phyloP scores from a whole-genome alignment of 2,113 vertebrate genomes.

The Chamaetylas fuelleborni region DNA sequence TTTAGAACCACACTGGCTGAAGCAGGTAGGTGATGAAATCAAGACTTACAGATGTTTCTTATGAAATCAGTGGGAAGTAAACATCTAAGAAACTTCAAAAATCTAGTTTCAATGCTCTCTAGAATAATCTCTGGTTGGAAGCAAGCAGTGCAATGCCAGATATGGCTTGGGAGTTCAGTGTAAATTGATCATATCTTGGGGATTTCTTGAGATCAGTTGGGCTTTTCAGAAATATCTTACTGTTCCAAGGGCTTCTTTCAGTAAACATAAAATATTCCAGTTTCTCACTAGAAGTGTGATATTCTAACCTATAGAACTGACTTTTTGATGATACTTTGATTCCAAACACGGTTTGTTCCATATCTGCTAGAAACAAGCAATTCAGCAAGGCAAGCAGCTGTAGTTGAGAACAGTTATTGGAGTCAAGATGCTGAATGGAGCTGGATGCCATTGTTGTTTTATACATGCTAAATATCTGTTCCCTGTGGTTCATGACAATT shows the following conservation, averaged over 20 bases:
- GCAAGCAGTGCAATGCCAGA: background rate
- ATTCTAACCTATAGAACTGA: background rate
- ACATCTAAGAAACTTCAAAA: conserved; percentile 12
- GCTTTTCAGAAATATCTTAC: background rate
- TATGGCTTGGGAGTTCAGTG: background rate
- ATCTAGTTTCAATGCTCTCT: background rate
- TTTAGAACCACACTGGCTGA: background rate
- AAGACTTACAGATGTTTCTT: conserved; percentile 7
- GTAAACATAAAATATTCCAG: background rate
- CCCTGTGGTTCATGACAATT: background rate
- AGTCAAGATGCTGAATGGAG: background rate
- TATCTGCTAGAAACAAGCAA: background rate
- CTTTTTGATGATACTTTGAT: background rate
- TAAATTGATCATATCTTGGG: background rate
- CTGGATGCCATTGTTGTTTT: background rate
- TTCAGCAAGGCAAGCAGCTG: background rate
- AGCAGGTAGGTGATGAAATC: background rate
- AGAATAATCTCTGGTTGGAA: background rate
- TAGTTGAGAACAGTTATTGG: background rate
- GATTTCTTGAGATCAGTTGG: background rate
- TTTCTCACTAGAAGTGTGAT: background rate
- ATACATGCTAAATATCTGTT: background rate
- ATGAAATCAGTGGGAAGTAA: background rate
- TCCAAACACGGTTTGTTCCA: background rate
- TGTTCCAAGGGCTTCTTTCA: background rate